These are phyloP conservation scores for Perizoma affinitatum DNA, from an alignment of 2,888 invertebrate genomes.

Conservation along the genomic window DNA sequence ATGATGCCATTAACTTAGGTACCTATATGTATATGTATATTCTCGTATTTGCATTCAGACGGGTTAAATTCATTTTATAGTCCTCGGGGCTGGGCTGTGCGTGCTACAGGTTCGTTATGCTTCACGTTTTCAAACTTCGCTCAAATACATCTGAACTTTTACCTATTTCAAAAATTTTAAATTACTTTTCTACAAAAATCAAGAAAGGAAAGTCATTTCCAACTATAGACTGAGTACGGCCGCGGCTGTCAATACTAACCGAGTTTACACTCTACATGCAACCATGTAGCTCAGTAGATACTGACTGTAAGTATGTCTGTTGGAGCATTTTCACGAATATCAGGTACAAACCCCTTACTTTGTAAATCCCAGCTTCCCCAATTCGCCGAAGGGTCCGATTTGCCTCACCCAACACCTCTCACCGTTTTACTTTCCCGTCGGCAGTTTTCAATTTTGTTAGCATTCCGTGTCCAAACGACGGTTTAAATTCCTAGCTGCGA, in stretches of 20 bases:
- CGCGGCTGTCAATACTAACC: too few relatives aligned
- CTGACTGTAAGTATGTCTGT: too few relatives aligned
- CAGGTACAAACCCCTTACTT: not conserved
- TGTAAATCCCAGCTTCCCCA: conserved; percentile 3
- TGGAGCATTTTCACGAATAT: not conserved
- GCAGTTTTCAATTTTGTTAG: conserved; percentile 39
- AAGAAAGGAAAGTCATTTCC: too few relatives aligned
- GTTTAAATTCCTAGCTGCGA: conserved; percentile 54
- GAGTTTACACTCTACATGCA: too few relatives aligned
- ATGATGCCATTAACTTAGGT: conserved; percentile 5
- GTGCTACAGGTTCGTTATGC: conserved; percentile 7
- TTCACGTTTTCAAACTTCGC: conserved; percentile 2
- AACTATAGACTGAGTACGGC: too few relatives aligned
- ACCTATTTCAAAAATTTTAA: too few relatives aligned
- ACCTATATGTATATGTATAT: conserved; percentile 7
- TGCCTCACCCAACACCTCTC: conserved; percentile 24
- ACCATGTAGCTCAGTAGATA: too few relatives aligned
- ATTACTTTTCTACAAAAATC: too few relatives aligned
- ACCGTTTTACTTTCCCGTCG: conserved; percentile 30
- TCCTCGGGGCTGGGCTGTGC: not conserved
- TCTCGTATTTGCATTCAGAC: conserved; percentile 4
- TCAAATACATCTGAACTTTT: too few relatives aligned
- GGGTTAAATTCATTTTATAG: not conserved
- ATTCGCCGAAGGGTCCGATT: conserved; percentile 11
- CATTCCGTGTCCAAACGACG: conserved; percentile 27